These are phyloP conservation scores for Paraplagusia blochii DNA, from an alignment of 2,113 vertebrate species.

Conservation along the genomic window DNA sequence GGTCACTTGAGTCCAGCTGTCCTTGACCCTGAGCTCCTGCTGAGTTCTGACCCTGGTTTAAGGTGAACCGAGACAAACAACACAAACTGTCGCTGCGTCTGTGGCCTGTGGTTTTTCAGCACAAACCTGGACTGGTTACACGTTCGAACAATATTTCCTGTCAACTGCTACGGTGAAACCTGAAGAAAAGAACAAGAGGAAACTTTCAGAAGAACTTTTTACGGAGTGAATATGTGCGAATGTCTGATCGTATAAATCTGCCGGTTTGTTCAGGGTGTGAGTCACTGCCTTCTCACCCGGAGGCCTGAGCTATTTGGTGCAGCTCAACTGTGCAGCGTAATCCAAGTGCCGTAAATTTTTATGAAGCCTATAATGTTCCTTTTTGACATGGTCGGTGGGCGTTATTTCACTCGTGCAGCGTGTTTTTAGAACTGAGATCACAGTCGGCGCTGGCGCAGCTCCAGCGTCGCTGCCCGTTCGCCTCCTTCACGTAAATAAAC, in stretches of 20 bases:
- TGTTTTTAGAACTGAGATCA: not conserved
- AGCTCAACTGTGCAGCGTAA: not conserved
- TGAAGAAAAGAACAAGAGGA: not conserved
- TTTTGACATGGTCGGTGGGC: not conserved
- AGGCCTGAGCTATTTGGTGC: not conserved
- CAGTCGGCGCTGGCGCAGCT: not conserved
- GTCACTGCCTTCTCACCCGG: not conserved
- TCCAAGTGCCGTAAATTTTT: not conserved
- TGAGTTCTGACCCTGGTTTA: not conserved
- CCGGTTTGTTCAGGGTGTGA: not conserved
- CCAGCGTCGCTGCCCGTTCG: not conserved
- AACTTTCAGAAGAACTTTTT: not conserved
- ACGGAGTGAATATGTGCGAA: not conserved
- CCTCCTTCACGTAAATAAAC: not conserved
- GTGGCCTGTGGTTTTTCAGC: conserved; percentile 33
- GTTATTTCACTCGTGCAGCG: not conserved
- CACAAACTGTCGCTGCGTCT: not conserved
- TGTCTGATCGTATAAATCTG: not conserved
- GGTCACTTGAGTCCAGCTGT: too few species aligned
- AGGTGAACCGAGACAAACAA: not conserved
- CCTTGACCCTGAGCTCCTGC: not conserved
- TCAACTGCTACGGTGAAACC: conserved; percentile 8
- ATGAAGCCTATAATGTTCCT: not conserved
- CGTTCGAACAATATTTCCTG: conserved; percentile 25
- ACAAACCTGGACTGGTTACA: not conserved